Base-by-base conservation (phyloP, 2,888 invertebrate species). In the Pyrocoelia pectoralis region DNA sequence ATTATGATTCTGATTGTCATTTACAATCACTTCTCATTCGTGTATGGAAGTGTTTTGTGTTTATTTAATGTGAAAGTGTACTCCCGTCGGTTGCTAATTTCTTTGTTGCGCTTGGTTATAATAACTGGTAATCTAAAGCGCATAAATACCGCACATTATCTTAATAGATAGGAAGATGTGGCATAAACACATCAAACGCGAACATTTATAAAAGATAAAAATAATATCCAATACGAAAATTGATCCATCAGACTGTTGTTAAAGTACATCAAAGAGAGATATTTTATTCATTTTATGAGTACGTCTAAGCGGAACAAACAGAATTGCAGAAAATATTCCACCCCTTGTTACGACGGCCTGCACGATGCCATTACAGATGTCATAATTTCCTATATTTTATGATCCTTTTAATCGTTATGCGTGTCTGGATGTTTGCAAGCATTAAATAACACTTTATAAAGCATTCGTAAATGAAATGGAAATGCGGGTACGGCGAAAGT, bases 361-460 rank as follows among this genome's bases (percentile, higher is more conserved):
- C 70, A 70, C 70, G 72, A 67, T 71, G 68, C 72, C 73, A 74
- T 74, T 74, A 74, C 71, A 69, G 69, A 73, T 70, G 73, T 72
- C 71, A 74, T 76, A 75, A 75, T 73, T 76, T 74, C 67, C 73
- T 70, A 74, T 74, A 74, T 69, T 76, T 76, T 75, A 76, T 72
- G 70, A 70, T 70, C 69, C 69, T 72, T 75, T 74, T 75, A 76
- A 74, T 73, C 72, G 72, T 67, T 68, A 68, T 72, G 72, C 73
- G 72, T 72, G 72, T 73, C 71, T 73, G 73, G 71, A 69, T 74
- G 72, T 75, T 75, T 73, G 71, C 73, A 67, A 70, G 70, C 73
- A 74, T 75, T 75, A 75, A 74, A 75, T 75, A 73, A 73, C 74
- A 72, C 73, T 75, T 75, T 74, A 72, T 72, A 74, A 73, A 74